Percentiles rank a stretch among this genome's conserved stretches.
Conservation (phyloP, 2,888 invertebrate genomes). For the Nyleta sp. region DNA sequence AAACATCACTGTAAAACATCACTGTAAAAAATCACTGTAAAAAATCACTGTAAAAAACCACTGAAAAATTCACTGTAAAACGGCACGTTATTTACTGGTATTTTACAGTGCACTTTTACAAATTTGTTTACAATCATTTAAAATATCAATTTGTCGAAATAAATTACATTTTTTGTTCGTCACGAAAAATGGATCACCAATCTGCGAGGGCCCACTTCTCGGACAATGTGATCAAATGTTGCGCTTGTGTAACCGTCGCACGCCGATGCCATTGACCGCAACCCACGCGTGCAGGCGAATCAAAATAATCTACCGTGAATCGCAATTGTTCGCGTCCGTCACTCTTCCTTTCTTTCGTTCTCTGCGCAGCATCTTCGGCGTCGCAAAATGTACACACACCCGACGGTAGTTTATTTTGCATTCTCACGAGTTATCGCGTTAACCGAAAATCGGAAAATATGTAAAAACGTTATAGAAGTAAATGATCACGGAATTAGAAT, state of each 20-base stretch:
- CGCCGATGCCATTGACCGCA: constrained; percentile 39
- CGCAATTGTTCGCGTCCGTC: constrained; percentile 12
- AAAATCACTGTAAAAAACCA: no score
- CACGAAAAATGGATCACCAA: no score
- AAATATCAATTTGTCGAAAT: no score
- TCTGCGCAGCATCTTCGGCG: background rate
- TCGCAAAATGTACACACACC: background rate
- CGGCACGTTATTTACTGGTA: no score
- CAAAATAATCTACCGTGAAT: constrained; percentile 47
- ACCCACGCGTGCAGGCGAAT: constrained; percentile 23
- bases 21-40: no score
- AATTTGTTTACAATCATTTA: no score
- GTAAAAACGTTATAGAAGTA: constrained; percentile 52
- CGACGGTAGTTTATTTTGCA: constrained; percentile 51
- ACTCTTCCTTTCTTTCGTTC: background rate
- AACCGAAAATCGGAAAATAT: constrained; percentile 42
- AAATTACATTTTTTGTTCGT: no score
- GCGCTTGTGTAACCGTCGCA: constrained; percentile 38
- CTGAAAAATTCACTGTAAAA: no score
- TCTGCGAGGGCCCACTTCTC: no score
- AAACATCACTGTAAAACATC: no score
- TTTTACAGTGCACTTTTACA: no score
- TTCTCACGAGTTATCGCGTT: constrained; percentile 38
- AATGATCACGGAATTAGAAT: constrained; percentile 34
- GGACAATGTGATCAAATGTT: constrained; percentile 45